These are phyloP conservation scores for Drosophila paranaensis DNA, from an alignment of 2,888 invertebrate genomes.

Conservation along the genomic window DNA sequence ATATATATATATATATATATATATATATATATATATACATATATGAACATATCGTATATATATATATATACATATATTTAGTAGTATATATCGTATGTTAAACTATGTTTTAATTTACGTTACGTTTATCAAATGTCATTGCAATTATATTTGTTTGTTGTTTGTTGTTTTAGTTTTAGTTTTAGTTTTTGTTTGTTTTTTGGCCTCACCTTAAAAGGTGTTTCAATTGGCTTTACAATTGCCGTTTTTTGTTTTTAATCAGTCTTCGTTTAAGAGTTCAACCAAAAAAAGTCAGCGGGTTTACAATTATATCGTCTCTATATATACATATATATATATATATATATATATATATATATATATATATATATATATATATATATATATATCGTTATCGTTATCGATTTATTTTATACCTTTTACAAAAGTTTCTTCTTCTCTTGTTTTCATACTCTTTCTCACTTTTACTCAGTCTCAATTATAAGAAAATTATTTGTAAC, in stretches of 20 bases:
- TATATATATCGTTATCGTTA: slow-evolving; percentile 24
- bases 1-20: slow-evolving; percentile 15
- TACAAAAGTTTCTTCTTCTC: slow-evolving; percentile 32
- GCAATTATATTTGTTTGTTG: slow-evolving; percentile 48
- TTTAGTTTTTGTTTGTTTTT: slow-evolving; percentile 38
- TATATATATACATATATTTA: background rate
- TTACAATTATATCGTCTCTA: slow-evolving; percentile 56
- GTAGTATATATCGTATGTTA: slow-evolving; percentile 53
- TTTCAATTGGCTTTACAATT: slow-evolving; percentile 75
- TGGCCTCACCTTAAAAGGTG: slow-evolving; percentile 77
- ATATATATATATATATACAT: slow-evolving; percentile 5
- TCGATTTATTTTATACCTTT: slow-evolving; percentile 30
- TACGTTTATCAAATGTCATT: slow-evolving; percentile 74
- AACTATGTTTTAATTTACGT: slow-evolving; percentile 72
- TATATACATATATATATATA: slow-evolving; percentile 23
- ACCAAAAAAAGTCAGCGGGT: slow-evolving; percentile 80
- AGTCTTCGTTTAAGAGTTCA: slow-evolving; percentile 81
- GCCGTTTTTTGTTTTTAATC: slow-evolving; percentile 77
- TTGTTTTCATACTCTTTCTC: slow-evolving; percentile 48
- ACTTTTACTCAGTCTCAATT: slow-evolving; percentile 77
- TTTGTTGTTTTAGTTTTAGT: slow-evolving; percentile 11
- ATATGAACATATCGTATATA: background rate
- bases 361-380: slow-evolving; percentile 3
- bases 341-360: background rate
- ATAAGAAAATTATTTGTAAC: slow-evolving; percentile 54